phyloP scores from a whole-genome alignment of 2,113 vertebrate species.

The Plectropomus leopardus region DNA sequence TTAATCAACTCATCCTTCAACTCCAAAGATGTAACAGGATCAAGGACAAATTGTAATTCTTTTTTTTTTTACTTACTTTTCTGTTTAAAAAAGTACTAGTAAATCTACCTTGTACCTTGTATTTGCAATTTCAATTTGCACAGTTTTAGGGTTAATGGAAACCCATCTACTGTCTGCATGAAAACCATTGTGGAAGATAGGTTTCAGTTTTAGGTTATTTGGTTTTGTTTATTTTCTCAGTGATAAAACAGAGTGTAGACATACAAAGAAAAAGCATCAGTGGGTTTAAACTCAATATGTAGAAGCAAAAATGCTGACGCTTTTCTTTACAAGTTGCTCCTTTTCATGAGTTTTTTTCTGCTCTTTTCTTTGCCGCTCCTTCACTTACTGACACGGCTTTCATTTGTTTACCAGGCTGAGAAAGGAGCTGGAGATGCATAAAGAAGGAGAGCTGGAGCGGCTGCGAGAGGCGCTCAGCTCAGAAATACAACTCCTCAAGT shows the following conservation, averaged over 20 bases:
- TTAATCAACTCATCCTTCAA: no score
- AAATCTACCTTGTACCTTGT: no score
- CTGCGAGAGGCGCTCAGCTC: slow-evolving; percentile 84
- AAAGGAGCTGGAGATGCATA: slow-evolving; percentile 88
- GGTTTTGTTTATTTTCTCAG: neutral
- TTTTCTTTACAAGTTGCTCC: neutral
- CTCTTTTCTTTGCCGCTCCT: neutral
- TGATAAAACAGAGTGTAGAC: neutral
- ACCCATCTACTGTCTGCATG: no score
- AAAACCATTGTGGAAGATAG: neutral
- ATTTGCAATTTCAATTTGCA: no score
- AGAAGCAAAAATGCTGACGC: neutral
- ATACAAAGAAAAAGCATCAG: neutral
- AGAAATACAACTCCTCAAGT: slow-evolving; percentile 88
- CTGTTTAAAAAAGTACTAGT: no score
- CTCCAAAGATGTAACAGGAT: no score
- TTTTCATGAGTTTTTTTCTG: neutral
- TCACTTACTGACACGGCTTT: neutral
- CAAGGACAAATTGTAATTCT: no score
- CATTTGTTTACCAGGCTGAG: slow-evolving; percentile 85
- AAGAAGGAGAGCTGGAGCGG: slow-evolving; percentile 85
- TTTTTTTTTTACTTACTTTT: no score
- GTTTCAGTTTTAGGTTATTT: neutral
- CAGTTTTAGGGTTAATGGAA: no score
- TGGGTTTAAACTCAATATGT: neutral